These are phyloP conservation scores for Busseola fusca DNA, from an alignment of 2,888 invertebrate genomes.

Conservation along the genomic window DNA sequence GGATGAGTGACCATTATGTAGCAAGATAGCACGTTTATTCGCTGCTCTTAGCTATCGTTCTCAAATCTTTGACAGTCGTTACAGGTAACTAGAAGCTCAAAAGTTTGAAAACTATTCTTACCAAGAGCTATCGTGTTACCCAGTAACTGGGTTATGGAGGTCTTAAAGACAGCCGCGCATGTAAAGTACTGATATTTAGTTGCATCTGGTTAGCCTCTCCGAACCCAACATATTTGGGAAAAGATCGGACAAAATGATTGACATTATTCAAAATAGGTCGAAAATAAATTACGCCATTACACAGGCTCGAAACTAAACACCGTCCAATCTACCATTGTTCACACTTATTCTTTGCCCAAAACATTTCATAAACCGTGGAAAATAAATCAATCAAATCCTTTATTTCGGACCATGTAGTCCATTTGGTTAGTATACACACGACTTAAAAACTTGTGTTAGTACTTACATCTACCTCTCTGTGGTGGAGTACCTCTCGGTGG, in stretches of 20 bases:
- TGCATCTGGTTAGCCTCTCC: too few relatives aligned
- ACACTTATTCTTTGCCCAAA: constrained; percentile 16
- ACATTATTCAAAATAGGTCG: not conserved
- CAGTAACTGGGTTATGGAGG: not conserved
- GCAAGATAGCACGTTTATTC: too few relatives aligned
- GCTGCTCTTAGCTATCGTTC: too few relatives aligned
- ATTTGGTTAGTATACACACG: too few relatives aligned
- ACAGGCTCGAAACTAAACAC: not conserved
- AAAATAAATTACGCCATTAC: not conserved
- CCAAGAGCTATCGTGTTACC: too few relatives aligned
- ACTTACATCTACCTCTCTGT: too few relatives aligned
- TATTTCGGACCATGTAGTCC: too few relatives aligned
- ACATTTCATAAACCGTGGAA: constrained; percentile 19
- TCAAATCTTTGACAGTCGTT: too few relatives aligned
- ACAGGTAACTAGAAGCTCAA: too few relatives aligned
- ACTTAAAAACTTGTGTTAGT: constrained; percentile 45
- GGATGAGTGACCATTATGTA: too few relatives aligned
- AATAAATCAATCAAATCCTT: constrained; percentile 34
- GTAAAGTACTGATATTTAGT: not conserved
- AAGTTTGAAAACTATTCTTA: too few relatives aligned
- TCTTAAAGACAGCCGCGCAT: not conserved
- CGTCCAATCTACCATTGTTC: constrained; percentile 3
- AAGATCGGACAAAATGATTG: not conserved
- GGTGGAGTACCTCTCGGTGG: too few relatives aligned
- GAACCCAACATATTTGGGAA: not conserved